Evolutionary conservation across 2,113 vertebrate species (phyloP).

Genomic region (Nothobranchius kuhntae): DNA sequence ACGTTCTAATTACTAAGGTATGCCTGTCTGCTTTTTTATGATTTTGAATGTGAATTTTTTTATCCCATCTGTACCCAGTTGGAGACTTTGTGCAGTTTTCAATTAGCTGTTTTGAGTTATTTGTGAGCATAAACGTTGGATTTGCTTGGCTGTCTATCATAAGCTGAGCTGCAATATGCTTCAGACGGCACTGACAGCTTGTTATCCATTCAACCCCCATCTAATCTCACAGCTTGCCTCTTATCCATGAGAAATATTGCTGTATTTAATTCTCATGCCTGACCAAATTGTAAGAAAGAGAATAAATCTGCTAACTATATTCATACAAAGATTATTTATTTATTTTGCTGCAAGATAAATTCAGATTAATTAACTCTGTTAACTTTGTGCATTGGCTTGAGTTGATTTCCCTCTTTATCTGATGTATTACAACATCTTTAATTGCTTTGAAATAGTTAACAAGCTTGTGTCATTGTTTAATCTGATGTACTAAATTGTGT

Average conservation of each 20-base stretch:
- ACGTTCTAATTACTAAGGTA: not conserved
- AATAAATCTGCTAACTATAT: not conserved
- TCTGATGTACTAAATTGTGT: not conserved
- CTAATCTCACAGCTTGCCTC: constrained; percentile 61
- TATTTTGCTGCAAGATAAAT: not conserved
- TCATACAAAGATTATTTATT: not conserved
- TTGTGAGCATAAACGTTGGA: constrained; percentile 29
- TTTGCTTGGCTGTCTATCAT: constrained; percentile 29
- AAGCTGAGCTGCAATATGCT: constrained; percentile 39
- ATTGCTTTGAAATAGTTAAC: not conserved
- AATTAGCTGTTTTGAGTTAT: constrained; percentile 47
- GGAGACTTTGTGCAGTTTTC: constrained; percentile 38
- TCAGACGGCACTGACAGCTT: constrained; percentile 58
- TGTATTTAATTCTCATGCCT: constrained; percentile 43
- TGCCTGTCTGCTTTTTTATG: constrained; percentile 3
- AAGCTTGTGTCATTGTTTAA: not conserved
- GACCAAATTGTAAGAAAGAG: constrained; percentile 15
- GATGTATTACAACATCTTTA: not conserved
- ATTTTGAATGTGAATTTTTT: constrained; percentile 8
- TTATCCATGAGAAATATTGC: constrained; percentile 45
- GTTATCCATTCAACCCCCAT: constrained; percentile 54
- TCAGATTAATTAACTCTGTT: not conserved
- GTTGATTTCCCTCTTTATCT: not conserved
- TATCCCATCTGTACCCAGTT: constrained; percentile 38
- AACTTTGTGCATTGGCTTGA: not conserved